Evolutionary conservation across 2,797 vertebrate genomes (phyloP).

Genomic region (Urocyon cinereoargenteus): DNA sequence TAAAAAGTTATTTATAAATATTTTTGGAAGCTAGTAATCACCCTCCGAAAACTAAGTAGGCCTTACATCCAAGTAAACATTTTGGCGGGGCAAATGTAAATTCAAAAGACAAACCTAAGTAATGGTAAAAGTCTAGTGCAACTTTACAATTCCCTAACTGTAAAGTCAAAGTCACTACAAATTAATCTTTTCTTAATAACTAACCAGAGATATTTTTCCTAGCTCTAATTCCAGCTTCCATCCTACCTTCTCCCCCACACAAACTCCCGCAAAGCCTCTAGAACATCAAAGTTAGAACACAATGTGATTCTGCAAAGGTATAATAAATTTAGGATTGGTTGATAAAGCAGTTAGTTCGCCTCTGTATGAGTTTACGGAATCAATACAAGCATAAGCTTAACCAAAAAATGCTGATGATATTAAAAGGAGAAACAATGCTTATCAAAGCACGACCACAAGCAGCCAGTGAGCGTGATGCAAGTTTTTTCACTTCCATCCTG

Average conservation of each 20-base stretch:
- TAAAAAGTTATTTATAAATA: slow-evolving; percentile 41
- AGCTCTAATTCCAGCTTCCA: slow-evolving; percentile 45
- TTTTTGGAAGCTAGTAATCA: slow-evolving; percentile 24
- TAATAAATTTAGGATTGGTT: not conserved
- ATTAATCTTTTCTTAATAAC: slow-evolving; percentile 50
- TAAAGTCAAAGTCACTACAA: slow-evolving; percentile 50
- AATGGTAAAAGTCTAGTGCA: not conserved
- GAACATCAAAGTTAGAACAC: slow-evolving; percentile 64
- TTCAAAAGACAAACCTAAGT: slow-evolving; percentile 32
- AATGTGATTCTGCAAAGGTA: slow-evolving; percentile 45
- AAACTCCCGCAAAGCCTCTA: slow-evolving; percentile 34
- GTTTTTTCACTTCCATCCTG: slow-evolving; percentile 64
- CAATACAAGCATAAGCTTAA: not conserved
- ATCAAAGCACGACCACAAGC: slow-evolving; percentile 11
- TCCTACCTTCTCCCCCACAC: not conserved
- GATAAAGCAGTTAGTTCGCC: not conserved
- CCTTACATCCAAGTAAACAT: slow-evolving; percentile 35
- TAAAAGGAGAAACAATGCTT: slow-evolving; percentile 36
- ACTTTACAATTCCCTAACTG: not conserved
- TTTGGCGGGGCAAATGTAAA: slow-evolving; percentile 38
- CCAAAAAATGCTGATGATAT: not conserved
- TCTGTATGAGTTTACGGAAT: slow-evolving; percentile 18
- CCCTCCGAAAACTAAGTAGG: not conserved
- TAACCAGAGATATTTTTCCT: slow-evolving; percentile 37
- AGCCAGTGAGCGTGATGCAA: not conserved